Conservation (phyloP, 2,888 invertebrate species). For the Horisme vitalbata region DNA sequence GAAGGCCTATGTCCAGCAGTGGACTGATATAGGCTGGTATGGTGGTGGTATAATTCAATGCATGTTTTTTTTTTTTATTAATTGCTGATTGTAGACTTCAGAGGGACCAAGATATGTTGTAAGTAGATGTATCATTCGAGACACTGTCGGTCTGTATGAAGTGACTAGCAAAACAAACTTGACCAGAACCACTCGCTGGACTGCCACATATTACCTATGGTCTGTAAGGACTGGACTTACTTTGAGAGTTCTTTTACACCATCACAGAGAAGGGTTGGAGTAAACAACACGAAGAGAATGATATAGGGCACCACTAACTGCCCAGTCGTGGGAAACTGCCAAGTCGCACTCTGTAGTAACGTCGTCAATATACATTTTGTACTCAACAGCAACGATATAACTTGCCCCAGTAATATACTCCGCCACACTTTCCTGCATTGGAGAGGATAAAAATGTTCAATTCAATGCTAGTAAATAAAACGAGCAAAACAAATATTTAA, state of each 20-base stretch:
- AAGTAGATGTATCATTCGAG: too few relatives aligned
- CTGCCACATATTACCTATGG: too few relatives aligned
- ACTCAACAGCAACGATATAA: constrained; percentile 89
- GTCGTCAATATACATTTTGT: constrained; percentile 90
- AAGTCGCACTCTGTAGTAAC: constrained; percentile 86
- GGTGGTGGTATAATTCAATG: too few relatives aligned
- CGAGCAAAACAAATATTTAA: constrained; percentile 1
- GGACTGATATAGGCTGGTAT: too few relatives aligned
- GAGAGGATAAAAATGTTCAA: constrained; percentile 31
- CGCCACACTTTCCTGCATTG: constrained; percentile 87
- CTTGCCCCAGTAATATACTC: constrained; percentile 88
- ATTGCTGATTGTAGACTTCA: too few relatives aligned
- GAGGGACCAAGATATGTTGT: too few relatives aligned
- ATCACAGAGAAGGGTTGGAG: constrained; percentile 88
- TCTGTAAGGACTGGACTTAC: constrained; percentile 68
- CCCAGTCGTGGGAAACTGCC: constrained; percentile 89
- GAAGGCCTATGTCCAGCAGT: too few relatives aligned
- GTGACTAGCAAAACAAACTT: too few relatives aligned
- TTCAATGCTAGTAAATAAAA: not conserved
- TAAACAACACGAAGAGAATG: constrained; percentile 89
- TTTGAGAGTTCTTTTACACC: constrained; percentile 85
- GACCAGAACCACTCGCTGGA: too few relatives aligned
- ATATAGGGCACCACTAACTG: constrained; percentile 92
- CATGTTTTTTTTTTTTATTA: too few relatives aligned
- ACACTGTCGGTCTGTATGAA: too few relatives aligned